Conservation (phyloP, 2,113 vertebrate genomes). For the Malaclemys terrapin region DNA sequence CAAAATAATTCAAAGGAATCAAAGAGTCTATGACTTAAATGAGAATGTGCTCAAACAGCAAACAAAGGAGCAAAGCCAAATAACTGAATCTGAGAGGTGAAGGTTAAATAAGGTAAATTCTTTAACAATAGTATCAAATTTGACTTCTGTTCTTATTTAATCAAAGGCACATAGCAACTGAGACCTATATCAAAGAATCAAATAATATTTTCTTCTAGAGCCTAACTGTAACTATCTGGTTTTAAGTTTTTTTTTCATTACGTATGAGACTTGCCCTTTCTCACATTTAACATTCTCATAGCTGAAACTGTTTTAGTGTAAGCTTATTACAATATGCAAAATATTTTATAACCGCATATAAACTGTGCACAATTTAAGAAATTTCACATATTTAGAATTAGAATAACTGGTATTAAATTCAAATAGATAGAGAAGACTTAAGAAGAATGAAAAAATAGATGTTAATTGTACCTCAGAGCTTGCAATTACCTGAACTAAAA, state of each 20-base stretch:
- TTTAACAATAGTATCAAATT: background rate
- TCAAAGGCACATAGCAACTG: background rate
- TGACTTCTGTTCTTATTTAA: background rate
- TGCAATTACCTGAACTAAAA: background rate
- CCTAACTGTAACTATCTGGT: background rate
- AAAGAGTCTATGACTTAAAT: constrained; percentile 72
- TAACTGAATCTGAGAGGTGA: constrained; percentile 54
- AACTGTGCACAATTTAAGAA: background rate
- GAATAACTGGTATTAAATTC: background rate
- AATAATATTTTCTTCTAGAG: fast-evolving
- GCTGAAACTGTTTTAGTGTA: background rate
- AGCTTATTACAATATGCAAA: background rate
- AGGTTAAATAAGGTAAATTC: constrained; percentile 60
- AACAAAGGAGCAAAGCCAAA: constrained; percentile 51
- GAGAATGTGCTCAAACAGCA: constrained; percentile 60
- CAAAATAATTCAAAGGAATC: constrained; percentile 75
- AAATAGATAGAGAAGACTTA: background rate
- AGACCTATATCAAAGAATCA: background rate
- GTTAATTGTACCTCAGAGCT: background rate
- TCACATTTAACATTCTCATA: background rate
- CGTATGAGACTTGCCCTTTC: background rate
- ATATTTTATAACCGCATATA: background rate
- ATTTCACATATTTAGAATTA: background rate
- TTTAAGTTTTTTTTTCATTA: background rate
- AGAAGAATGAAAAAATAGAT: background rate